A percentile compares a stretch with the other conserved stretches of the same genome.
These are phyloP conservation scores for Coregonus suidteri DNA, from an alignment of 2,797 vertebrate species.

Conservation along the genomic window DNA sequence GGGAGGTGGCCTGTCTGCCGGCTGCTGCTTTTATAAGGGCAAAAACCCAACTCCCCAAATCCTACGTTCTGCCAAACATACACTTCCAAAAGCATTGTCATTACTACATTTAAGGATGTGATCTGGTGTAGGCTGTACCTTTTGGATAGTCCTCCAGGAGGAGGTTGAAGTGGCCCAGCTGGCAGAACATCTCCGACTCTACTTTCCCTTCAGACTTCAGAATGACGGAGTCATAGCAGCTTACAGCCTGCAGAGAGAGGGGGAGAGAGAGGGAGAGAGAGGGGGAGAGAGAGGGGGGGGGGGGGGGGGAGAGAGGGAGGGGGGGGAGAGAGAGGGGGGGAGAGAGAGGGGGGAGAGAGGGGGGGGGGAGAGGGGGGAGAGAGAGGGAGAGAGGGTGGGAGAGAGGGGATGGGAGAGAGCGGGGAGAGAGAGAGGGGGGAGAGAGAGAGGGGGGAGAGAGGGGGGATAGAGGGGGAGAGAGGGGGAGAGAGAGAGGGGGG, in stretches of 20 bases:
- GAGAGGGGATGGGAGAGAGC: too few species aligned
- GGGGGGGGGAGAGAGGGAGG: too few species aligned
- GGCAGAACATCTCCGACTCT: slow-evolving; percentile 96
- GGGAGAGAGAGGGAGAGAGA: too few species aligned
- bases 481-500: too few species aligned
- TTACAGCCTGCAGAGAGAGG: slow-evolving; percentile 82
- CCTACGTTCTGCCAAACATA: not conserved
- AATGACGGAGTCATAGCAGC: slow-evolving; percentile 94
- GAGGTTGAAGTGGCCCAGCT: slow-evolving; percentile 98
- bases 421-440: too few species aligned
- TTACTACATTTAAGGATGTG: not conserved
- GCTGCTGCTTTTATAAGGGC: not conserved
- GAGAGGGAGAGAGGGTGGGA: too few species aligned
- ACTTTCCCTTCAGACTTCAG: slow-evolving; percentile 98
- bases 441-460: too few species aligned
- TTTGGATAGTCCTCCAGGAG: slow-evolving; percentile 98
- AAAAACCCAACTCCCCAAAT: not conserved
- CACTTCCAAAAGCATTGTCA: slow-evolving; percentile 1
- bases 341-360: too few species aligned
- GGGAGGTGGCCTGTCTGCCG: not conserved
- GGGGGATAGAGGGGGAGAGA: too few species aligned
- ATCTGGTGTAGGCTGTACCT: slow-evolving; percentile 72
- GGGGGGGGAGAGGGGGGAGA: slow-evolving; percentile 38
- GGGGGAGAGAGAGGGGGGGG: too few species aligned
- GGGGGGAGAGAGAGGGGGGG: too few species aligned